Evolutionary conservation across 2,113 vertebrate genomes (phyloP), one percentile per base, ranked within the genome.

Genomic region (Struthio camelus): DNA sequence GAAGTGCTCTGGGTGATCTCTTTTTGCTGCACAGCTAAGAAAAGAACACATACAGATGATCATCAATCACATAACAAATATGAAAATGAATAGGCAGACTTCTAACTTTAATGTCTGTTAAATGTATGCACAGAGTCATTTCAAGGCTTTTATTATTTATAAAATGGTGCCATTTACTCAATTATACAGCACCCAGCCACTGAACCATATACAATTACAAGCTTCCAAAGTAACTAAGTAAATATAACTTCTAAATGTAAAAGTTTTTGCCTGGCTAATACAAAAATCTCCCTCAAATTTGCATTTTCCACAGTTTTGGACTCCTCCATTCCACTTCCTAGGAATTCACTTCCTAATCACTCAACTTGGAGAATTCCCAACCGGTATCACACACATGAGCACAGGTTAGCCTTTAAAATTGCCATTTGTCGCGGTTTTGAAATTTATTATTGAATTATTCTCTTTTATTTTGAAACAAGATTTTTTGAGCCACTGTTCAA

Each of bases 1-100:
- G 99, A 98, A 19, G 98, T 98, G 96, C 98, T 98, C 97, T 99
- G 99, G 8, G 98, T 98, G 32, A 98, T 97, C 94, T 99, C 99
- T 97, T 99, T 99, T 89, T 99, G 99, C 95, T 99, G 99, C 61
- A 98, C 99, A 95, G 98, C 97, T 99, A 59, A n/a, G 89, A 73
- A 94, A 67, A 94, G 36, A 97, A 78, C 96, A 94, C 40, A 93
- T 28, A 87, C 71, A 90, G n/a, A 5, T 2, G 34, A 93, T 64
- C 75, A 73, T 61, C 72, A 93, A 62, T 84, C 73, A 64, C 72
- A 61, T 25, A 42, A 40, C 54, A 42, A 64, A 87, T 48, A 70
- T 2, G 17, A 79, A 75, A 94, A 87, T 48, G 40, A 87, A 58
- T 0, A 58, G 38, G 32, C 6, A 91, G 80, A 53, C 5, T 32